These are phyloP conservation scores for Toxotes jaculatrix DNA, from an alignment of 2,113 vertebrate genomes.

Conservation along the genomic window DNA sequence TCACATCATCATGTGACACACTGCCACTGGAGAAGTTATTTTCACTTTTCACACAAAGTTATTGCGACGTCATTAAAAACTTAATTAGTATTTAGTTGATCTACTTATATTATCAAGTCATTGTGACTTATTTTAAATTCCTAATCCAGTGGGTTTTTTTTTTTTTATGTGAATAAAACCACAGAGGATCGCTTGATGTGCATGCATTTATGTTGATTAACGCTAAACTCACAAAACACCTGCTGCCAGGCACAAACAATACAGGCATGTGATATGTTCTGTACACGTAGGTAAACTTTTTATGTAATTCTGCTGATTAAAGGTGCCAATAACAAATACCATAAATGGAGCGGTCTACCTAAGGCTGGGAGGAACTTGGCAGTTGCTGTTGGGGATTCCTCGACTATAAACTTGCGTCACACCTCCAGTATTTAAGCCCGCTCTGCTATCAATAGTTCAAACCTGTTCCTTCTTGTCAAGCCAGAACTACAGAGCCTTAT, in stretches of 20 bases:
- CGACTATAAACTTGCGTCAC: constrained; percentile 31
- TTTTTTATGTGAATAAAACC: neutral
- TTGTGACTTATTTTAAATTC: too few relatives aligned
- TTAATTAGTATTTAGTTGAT: neutral
- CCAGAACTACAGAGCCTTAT: neutral
- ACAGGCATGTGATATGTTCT: neutral
- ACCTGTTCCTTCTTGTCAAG: constrained; percentile 61
- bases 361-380: constrained; percentile 39
- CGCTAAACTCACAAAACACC: neutral
- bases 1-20: neutral
- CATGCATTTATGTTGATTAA: neutral
- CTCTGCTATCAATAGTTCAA: constrained; percentile 49
- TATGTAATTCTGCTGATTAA: constrained; percentile 8
- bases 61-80: neutral
- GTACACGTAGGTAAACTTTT: neutral
- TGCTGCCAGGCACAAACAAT: neutral
- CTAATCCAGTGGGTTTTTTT: neutral
- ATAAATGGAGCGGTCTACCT: constrained; percentile 14
- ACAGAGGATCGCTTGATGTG: neutral
- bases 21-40: neutral
- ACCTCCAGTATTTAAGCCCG: constrained; percentile 27
- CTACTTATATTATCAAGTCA: too few relatives aligned
- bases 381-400: constrained; percentile 42
- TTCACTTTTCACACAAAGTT: neutral
- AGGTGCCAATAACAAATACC: neutral